These are phyloP conservation scores for Papilio aristodemus DNA, from an alignment of 1,140 invertebrate species.

Conservation along the genomic window DNA sequence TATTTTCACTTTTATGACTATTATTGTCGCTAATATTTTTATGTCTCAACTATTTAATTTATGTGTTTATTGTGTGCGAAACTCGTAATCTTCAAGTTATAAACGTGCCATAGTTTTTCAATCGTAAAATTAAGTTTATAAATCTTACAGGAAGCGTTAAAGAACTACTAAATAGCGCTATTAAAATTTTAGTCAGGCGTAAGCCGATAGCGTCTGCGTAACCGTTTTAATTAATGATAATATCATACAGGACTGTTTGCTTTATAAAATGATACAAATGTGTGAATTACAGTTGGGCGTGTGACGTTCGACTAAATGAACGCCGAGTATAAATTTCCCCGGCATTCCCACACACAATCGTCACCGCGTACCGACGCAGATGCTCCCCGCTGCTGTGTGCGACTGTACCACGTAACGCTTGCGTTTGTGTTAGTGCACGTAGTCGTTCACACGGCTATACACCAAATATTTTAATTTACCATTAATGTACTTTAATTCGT, in stretches of 20 bases:
- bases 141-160: conserved; percentile 17
- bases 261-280: conserved; percentile 72
- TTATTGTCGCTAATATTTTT: conserved; percentile 24
- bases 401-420: conserved; percentile 42
- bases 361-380: conserved; percentile 56
- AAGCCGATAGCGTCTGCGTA: conserved; percentile 41
- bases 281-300: conserved; percentile 61
- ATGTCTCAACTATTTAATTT: background rate
- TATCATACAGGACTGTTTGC: conserved; percentile 60
- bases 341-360: conserved; percentile 69
- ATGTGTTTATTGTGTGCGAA: conserved; percentile 24
- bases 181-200: conserved; percentile 33
- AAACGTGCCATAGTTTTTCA: conserved; percentile 5
- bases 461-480: conserved; percentile 37
- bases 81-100: background rate
- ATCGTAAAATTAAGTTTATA: conserved; percentile 2
- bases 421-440: conserved; percentile 57
- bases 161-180: conserved; percentile 15
- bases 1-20: conserved; percentile 46
- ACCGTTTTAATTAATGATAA: conserved; percentile 60
- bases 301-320: conserved; percentile 62
- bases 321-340: conserved; percentile 77
- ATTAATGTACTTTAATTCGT: conserved; percentile 33
- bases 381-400: conserved; percentile 45
- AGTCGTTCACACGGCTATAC: conserved; percentile 48